phyloP scores from a whole-genome alignment of 2,113 vertebrate genomes.

The Nesoenas mayeri region DNA sequence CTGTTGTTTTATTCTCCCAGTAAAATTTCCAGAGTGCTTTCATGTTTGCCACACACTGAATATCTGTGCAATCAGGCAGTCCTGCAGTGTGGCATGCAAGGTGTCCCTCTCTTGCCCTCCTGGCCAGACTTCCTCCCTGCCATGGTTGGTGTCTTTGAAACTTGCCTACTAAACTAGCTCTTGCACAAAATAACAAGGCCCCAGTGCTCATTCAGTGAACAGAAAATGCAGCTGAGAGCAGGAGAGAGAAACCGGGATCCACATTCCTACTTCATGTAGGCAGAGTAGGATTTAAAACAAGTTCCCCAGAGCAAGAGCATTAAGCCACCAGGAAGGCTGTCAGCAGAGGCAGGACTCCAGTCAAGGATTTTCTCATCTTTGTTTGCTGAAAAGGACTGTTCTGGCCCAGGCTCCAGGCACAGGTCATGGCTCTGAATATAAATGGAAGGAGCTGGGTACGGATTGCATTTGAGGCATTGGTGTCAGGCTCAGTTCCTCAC shows the following conservation, averaged over 20 bases:
- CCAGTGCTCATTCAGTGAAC: accelerated
- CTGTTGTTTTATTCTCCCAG: not conserved
- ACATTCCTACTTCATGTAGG: accelerated
- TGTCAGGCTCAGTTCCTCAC: not conserved
- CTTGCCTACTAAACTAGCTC: not conserved
- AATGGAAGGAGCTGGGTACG: not conserved
- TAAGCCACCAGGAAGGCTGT: not conserved
- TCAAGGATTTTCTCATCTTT: not conserved
- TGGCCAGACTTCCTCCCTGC: not conserved
- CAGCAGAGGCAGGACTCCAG: not conserved
- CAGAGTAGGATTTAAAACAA: not conserved
- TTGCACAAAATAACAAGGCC: not conserved
- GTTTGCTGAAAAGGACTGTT: not conserved
- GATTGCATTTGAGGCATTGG: not conserved
- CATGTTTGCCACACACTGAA: not conserved
- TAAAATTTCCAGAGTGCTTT: not conserved
- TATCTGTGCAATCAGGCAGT: not conserved
- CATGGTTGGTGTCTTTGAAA: not conserved
- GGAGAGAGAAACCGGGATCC: not conserved
- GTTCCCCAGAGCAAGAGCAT: not conserved
- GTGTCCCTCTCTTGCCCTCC: not conserved
- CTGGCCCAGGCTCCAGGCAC: not conserved
- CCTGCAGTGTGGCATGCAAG: not conserved
- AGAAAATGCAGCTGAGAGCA: not conserved
- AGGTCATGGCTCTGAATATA: not conserved